Base-by-base conservation (phyloP, 1,140 invertebrate genomes). In the Drosophila paulistorum region DNA sequence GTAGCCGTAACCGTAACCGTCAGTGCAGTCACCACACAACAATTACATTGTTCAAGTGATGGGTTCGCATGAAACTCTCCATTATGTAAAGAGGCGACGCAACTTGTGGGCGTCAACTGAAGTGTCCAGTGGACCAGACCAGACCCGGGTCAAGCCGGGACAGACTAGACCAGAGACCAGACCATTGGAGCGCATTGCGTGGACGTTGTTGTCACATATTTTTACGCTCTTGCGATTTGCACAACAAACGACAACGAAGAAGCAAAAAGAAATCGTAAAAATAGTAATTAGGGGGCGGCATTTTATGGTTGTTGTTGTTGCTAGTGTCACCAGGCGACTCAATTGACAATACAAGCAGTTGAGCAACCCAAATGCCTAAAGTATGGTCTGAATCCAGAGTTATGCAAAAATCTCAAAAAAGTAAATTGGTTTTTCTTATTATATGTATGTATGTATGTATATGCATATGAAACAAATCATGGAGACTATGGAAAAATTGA, bases 181-280 rank as follows among this genome's bases (percentile, higher is more conserved):
- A 69, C 64, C 76, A 79, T 68, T 86, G 65, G 65, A 84, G 51
- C 81, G 81, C 67, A 62, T 26, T 84, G 77, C 81, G 66, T 72
- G 67, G 77, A 73, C 65, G 60, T 77, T 86, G 60, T 77, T 86
- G 83, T 86, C 83, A 83, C 79, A 86, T 79, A 87, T 82, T 87
- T 86, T 87, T 86, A 86, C 82, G 83, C 83, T 82, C 77, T 82
- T 86, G 83, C 82, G 75, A 87, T 85, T 81, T 85, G 74, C 68
- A 60, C 45, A 45, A 45, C 42, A 48, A 48, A 20, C 14, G 17
- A 48, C 45, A 20, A 51, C 7, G 45, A 51, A 51, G 45, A 39
- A 13, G 11, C 35, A 39, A 13, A 39, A 51, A 51, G 45, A 51
- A 23, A 51, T 51, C 9, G 45, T 51, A 51, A 23, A 51, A 23